Base-by-base conservation (phyloP, 2,113 vertebrate species). In the Corvus hawaiiensis region DNA sequence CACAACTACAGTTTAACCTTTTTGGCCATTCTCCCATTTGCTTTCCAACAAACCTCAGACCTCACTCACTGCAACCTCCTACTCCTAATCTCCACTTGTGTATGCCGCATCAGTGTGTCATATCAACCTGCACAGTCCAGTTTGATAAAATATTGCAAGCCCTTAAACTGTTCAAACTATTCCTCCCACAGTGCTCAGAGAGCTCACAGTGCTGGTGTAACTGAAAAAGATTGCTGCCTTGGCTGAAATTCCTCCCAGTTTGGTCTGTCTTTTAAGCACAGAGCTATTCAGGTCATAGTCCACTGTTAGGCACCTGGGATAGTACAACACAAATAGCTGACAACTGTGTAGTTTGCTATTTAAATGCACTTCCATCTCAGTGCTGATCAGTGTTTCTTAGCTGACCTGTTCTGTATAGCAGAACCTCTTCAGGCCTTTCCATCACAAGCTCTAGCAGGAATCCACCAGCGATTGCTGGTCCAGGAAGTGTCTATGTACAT, bases 21-120 rank as follows among this genome's bases (percentile, higher is more conserved):
- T 78, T 59, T 64, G 61, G 74, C 48, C 13, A 7, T 23, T 79
- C 59, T 84, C 48, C 69, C 17, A 49, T 24, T 39, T 75, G 39
- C 58, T 89, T 69, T 82, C 61, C 61, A 77, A 79, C 58, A 94
- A 87, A 67, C 32, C 48, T 84, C 89, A 93, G 63, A 80, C 18
- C 9, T 74, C 62, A 79, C 54, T 63, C 68, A 58, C 1, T 93
- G 75, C 69, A 89, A 22, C 20, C 58, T 80, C 58, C 55, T 63
- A 27, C 46, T 77, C 59, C 17, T 41, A 27, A 54, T 16, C 62
- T 71, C 64, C 56, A 56, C 37, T 44, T 81, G 33, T 8, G 19
- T 22, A 87, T 6, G 49, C 37, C 79, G 33, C 74, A 33, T 4
- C 6, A 94, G 32, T 5, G n/a, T 64, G 49, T 76, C 85, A 66